Evolutionary conservation across 2,797 vertebrate genomes (phyloP).

Genomic region (Anguilla pacifica): DNA sequence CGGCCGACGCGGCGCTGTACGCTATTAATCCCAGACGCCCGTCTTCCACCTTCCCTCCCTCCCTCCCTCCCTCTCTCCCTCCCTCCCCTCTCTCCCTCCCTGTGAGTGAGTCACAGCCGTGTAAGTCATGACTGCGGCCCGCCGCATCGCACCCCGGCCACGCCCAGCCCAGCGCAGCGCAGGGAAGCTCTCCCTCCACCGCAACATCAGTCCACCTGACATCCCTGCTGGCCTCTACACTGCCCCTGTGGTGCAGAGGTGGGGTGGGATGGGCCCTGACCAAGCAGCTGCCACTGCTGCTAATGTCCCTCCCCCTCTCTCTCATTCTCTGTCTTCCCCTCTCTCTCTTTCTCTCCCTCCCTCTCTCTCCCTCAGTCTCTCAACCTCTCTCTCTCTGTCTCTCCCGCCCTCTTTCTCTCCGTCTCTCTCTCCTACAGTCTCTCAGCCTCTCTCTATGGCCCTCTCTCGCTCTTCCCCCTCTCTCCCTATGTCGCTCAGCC

Average conservation of each 20-base stretch:
- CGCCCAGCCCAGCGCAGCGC: background rate
- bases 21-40: background rate
- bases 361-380: too few relatives aligned
- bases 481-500: too few relatives aligned
- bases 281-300: background rate
- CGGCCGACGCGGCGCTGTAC: background rate
- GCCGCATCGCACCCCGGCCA: slow-evolving; percentile 31
- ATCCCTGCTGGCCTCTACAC: background rate
- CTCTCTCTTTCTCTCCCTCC: background rate
- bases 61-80: background rate
- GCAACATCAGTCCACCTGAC: background rate
- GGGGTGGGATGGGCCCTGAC: background rate
- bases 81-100: background rate
- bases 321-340: slow-evolving; percentile 29
- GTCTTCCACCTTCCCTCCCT: background rate
- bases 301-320: slow-evolving; percentile 23
- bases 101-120: slow-evolving; percentile 6
- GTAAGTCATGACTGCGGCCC: background rate
- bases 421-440: too few relatives aligned
- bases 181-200: slow-evolving; percentile 51
- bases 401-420: too few relatives aligned
- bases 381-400: too few relatives aligned
- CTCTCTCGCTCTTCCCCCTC: too few relatives aligned
- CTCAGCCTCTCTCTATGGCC: too few relatives aligned
- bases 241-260: background rate